A percentile compares a stretch with the other conserved stretches of the same genome.
phyloP scores from a whole-genome alignment of 2,113 vertebrate genomes.

The Corythornis vintsioides region DNA sequence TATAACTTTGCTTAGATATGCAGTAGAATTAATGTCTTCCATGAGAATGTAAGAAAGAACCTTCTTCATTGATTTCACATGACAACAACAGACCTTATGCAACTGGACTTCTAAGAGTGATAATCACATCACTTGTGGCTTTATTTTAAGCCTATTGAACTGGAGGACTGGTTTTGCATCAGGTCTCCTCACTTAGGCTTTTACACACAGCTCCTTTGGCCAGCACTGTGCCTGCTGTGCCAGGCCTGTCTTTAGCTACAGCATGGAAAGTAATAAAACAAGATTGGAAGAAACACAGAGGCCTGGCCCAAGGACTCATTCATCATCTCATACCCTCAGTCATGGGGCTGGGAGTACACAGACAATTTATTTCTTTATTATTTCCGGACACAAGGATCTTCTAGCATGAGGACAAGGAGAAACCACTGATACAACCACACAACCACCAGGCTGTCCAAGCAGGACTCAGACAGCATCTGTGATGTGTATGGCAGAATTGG shows the following conservation, averaged over 20 bases:
- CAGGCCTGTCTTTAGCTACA: neutral
- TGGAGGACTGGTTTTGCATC: neutral
- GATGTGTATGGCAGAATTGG: accelerated
- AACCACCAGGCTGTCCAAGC: neutral
- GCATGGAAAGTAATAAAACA: neutral
- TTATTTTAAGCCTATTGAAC: neutral
- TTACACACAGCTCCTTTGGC: neutral
- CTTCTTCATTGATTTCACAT: neutral
- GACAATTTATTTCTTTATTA: neutral
- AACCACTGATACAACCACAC: neutral
- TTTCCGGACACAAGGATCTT: neutral
- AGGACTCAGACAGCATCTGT: neutral
- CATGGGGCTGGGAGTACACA: neutral
- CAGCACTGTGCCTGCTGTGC: neutral
- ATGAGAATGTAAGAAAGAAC: neutral
- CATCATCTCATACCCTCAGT: neutral
- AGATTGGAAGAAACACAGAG: neutral
- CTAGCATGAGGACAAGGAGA: neutral
- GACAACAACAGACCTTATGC: neutral
- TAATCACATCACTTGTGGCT: neutral
- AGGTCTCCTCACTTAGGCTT: neutral
- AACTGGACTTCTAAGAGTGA: neutral
- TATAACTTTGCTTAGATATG: neutral
- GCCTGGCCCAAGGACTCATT: neutral
- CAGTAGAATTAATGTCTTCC: neutral